Conservation (phyloP, 2,113 vertebrate species). For the Athene noctua region DNA sequence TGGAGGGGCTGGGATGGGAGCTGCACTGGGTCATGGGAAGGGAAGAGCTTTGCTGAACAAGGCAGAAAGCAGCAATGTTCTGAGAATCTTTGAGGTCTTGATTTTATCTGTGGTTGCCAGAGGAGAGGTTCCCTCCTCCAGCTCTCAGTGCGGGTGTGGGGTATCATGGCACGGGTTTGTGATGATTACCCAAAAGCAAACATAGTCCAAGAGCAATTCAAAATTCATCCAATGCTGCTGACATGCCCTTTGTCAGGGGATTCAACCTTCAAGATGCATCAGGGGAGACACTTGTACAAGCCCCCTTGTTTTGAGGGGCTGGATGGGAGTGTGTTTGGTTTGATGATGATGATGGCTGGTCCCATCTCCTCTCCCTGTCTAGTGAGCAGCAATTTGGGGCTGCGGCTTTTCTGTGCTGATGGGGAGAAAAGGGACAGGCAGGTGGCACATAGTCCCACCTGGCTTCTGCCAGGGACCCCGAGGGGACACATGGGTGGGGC, state of each 20-base stretch:
- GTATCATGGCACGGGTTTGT: rapidly evolving
- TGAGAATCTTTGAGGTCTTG: neutral
- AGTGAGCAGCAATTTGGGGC: neutral
- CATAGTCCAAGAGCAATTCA: neutral
- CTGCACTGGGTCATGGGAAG: neutral
- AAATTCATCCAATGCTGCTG: neutral
- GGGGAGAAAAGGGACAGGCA: neutral
- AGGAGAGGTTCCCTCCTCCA: neutral
- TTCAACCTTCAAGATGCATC: too few species aligned
- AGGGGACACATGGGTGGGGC: neutral
- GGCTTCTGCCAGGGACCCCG: neutral
- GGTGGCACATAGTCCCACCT: too few species aligned
- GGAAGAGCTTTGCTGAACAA: neutral
- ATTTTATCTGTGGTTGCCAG: neutral
- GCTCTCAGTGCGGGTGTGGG: neutral
- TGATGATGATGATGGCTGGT: neutral
- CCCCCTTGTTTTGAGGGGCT: neutral
- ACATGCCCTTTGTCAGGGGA: rapidly evolving
- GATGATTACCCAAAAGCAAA: neutral
- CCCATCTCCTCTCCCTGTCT: neutral
- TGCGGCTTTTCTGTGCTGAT: neutral
- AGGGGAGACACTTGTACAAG: too few species aligned
- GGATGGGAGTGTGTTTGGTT: neutral
- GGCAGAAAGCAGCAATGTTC: neutral
- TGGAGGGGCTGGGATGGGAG: neutral